A percentile compares a stretch with the other conserved stretches of the same genome.
Evolutionary conservation across 2,113 vertebrate genomes (phyloP).

Genomic region (Vulpes ferrilata): DNA sequence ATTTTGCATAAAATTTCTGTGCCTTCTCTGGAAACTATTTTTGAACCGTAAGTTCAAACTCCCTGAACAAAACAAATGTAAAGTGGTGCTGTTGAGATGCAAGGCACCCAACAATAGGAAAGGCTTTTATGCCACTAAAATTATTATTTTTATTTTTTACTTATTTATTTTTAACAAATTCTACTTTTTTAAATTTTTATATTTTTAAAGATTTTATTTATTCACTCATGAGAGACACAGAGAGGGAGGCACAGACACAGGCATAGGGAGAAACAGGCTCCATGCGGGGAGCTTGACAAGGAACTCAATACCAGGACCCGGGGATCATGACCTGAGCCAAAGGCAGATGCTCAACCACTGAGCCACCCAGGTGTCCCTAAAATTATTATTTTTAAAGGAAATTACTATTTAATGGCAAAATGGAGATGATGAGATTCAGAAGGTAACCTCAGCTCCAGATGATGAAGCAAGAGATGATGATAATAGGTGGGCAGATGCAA

Average conservation of each 20-base stretch:
- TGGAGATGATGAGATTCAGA: not conserved
- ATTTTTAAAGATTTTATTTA: too few relatives aligned
- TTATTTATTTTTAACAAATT: too few relatives aligned
- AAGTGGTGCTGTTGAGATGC: not conserved
- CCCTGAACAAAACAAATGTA: not conserved
- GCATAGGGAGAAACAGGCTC: too few relatives aligned
- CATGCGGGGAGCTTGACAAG: too few relatives aligned
- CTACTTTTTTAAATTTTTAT: too few relatives aligned
- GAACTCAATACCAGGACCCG: too few relatives aligned
- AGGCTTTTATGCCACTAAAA: slow-evolving; percentile 21
- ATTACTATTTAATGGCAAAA: not conserved
- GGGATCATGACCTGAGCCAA: too few relatives aligned
- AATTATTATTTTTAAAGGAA: slow-evolving; percentile 43
- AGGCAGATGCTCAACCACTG: too few relatives aligned
- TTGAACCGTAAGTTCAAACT: not conserved
- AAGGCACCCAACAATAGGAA: not conserved
- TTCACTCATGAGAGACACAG: too few relatives aligned
- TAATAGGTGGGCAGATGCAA: not conserved
- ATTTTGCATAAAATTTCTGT: slow-evolving; percentile 42
- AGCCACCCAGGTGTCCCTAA: not conserved
- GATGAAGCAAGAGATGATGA: not conserved
- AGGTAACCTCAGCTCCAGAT: not conserved
- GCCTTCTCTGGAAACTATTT: slow-evolving; percentile 1
- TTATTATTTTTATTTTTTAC: not conserved
- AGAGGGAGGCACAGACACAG: too few relatives aligned